These are phyloP conservation scores for Acinonyx jubatus DNA, from an alignment of 2,113 vertebrate species.

Conservation along the genomic window DNA sequence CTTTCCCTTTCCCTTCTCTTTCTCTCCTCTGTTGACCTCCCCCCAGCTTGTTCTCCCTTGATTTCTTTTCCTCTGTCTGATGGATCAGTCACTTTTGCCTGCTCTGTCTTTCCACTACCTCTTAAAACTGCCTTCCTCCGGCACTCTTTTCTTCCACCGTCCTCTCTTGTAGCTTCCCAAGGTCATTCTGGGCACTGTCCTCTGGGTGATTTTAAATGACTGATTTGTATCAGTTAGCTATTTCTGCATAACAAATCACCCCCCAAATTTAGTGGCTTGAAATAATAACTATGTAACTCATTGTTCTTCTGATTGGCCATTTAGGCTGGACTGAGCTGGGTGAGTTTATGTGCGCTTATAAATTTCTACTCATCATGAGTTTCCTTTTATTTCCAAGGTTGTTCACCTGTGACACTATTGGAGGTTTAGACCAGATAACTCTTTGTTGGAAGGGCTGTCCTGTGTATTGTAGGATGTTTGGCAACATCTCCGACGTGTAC, in stretches of 20 bases:
- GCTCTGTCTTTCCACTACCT: neutral
- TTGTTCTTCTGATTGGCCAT: neutral
- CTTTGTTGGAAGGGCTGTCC: neutral
- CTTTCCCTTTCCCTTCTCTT: neutral
- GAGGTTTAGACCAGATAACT: neutral
- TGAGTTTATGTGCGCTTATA: neutral
- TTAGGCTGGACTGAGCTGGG: neutral
- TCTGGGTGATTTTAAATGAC: neutral
- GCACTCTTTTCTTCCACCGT: fast-evolving
- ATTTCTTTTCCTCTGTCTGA: neutral
- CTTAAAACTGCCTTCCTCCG: neutral
- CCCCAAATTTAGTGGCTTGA: neutral
- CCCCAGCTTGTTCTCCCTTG: neutral
- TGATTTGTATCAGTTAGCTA: neutral
- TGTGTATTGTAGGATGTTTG: neutral
- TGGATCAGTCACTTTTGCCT: fast-evolving
- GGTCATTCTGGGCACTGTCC: neutral
- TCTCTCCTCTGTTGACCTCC: too few relatives aligned
- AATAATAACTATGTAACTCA: neutral
- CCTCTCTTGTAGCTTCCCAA: neutral
- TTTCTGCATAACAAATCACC: neutral
- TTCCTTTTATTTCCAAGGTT: neutral
- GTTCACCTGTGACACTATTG: neutral
- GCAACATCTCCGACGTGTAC: neutral
- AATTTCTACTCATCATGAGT: neutral